Conservation (phyloP, 2,888 invertebrate species). For the Cerastis rubricosa region DNA sequence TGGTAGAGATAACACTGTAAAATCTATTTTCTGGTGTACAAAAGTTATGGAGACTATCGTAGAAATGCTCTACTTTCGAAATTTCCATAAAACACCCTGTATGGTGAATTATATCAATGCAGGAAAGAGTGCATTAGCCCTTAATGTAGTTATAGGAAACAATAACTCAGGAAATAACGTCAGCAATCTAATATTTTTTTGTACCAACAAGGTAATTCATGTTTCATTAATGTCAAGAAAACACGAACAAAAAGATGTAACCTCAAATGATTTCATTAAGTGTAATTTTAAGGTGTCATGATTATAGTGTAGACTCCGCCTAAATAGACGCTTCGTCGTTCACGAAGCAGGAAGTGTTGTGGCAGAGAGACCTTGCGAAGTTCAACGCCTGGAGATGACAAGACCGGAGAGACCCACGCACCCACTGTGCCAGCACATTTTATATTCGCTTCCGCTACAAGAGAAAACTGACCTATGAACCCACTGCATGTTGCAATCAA, state of each 20-base stretch:
- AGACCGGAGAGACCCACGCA: slow-evolving; percentile 60
- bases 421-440: slow-evolving; percentile 68
- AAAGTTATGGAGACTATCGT: neutral
- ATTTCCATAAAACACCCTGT: neutral
- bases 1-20: neutral
- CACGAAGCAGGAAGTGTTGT: slow-evolving; percentile 79
- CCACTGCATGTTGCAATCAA: slow-evolving; percentile 71
- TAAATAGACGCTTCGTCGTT: slow-evolving; percentile 70
- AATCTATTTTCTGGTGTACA: neutral
- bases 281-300: slow-evolving; percentile 46
- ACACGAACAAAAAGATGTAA: slow-evolving; percentile 39
- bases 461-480: slow-evolving; percentile 84
- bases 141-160: neutral
- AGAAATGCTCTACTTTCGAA: neutral
- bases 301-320: slow-evolving; percentile 66
- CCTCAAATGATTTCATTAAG: slow-evolving; percentile 53
- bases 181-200: neutral
- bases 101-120: neutral
- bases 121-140: neutral
- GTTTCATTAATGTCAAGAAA: slow-evolving; percentile 35
- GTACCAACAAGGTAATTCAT: slow-evolving; percentile 7
- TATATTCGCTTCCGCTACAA: slow-evolving; percentile 79
- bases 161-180: neutral
- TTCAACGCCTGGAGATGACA: slow-evolving; percentile 81
- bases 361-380: slow-evolving; percentile 80